phyloP scores from a whole-genome alignment of 2,888 invertebrate species.

The Pachycephus smyrnensis region DNA sequence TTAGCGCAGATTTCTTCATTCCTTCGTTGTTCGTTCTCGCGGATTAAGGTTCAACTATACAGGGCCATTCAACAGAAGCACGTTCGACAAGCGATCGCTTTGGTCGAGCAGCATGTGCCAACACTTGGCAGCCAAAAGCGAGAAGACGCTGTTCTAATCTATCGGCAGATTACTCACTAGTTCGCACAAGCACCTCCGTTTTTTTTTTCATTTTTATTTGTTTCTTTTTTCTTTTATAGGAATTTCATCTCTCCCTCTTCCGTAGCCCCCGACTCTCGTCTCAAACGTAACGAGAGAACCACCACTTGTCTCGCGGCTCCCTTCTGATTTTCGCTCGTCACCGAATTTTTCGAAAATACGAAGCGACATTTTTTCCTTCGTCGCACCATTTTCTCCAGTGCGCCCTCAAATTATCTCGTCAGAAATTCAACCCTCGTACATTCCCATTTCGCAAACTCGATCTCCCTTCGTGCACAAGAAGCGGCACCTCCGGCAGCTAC shows the following conservation, averaged over 20 bases:
- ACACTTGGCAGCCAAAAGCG: too few relatives aligned
- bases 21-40: too few relatives aligned
- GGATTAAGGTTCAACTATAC: too few relatives aligned
- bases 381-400: conserved; percentile 25
- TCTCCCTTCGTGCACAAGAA: conserved; percentile 46
- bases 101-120: too few relatives aligned
- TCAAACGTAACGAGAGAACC: too few relatives aligned
- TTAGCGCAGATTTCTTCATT: conserved; percentile 26
- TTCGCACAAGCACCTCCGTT: conserved; percentile 8
- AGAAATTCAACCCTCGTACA: conserved; percentile 62
- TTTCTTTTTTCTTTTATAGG: not conserved
- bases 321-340: too few relatives aligned
- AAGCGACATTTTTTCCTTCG: not conserved
- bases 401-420: conserved; percentile 60
- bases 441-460: conserved; percentile 63
- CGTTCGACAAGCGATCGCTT: too few relatives aligned
- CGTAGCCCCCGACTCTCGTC: too few relatives aligned
- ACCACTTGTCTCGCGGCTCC: too few relatives aligned
- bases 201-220: not conserved
- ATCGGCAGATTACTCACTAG: not conserved
- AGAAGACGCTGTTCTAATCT: not conserved
- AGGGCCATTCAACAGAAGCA: too few relatives aligned
- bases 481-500: too few relatives aligned
- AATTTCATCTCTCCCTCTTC: too few relatives aligned
- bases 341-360: not conserved